A percentile compares a stretch with the other conserved stretches of the same genome.
phyloP scores from a whole-genome alignment of 1,140 invertebrate genomes.

The Drosophila guanche region DNA sequence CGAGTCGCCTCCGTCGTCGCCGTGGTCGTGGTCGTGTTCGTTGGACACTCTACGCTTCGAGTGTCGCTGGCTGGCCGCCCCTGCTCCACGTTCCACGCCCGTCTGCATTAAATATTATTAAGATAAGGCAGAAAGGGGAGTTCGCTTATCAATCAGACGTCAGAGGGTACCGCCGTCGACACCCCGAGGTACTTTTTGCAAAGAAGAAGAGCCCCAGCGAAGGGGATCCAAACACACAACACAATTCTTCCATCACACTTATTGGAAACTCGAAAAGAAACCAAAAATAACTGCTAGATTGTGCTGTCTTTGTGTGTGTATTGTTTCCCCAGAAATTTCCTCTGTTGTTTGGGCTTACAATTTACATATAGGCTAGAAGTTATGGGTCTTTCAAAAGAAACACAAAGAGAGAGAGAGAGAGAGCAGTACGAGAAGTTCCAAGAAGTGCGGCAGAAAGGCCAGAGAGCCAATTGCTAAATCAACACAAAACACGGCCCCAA shows the following conservation, averaged over 20 bases:
- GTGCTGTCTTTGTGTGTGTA: neutral
- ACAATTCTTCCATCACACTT: constrained; percentile 76
- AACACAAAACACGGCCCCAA: constrained; percentile 45
- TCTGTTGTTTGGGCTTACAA: constrained; percentile 56
- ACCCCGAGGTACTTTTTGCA: constrained; percentile 45
- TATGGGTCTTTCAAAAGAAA: constrained; percentile 12
- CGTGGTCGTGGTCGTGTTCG: constrained; percentile 11
- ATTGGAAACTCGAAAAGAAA: constrained; percentile 48
- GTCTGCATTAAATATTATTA: constrained; percentile 80
- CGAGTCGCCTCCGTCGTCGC: neutral
- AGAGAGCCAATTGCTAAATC: constrained; percentile 73
- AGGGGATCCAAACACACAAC: constrained; percentile 19
- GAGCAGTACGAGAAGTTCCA: constrained; percentile 47
- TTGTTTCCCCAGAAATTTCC: constrained; percentile 1
- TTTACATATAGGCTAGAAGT: constrained; percentile 63
- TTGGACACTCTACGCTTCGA: constrained; percentile 2
- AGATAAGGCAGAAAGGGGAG: constrained; percentile 64
- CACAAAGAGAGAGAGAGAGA: neutral
- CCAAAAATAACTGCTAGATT: constrained; percentile 9
- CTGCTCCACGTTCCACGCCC: constrained; percentile 46
- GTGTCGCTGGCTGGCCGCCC: neutral
- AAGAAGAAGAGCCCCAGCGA: constrained; percentile 29
- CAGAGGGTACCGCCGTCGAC: constrained; percentile 59
- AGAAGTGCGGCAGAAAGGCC: constrained; percentile 37
- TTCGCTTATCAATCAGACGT: constrained; percentile 79